These are phyloP conservation scores for Arctia plantaginis DNA, from an alignment of 2,888 invertebrate species.

Conservation along the genomic window DNA sequence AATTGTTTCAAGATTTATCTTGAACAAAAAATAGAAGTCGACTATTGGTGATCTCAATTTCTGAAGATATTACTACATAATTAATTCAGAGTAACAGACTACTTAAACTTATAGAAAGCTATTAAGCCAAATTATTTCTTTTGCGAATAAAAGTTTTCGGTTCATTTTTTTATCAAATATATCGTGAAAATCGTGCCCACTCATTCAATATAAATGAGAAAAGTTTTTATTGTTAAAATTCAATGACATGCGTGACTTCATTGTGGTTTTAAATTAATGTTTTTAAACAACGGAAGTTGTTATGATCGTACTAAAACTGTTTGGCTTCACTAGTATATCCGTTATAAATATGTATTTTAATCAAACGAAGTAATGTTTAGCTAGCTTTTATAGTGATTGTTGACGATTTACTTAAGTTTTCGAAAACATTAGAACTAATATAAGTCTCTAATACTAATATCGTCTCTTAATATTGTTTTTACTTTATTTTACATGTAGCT, in stretches of 20 bases:
- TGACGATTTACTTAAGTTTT: not conserved
- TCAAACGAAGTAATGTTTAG: not conserved
- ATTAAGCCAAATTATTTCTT: conserved; percentile 11
- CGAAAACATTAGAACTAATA: not conserved
- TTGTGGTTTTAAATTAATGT: not conserved
- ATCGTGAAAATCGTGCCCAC: conserved; percentile 51
- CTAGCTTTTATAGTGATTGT: not conserved
- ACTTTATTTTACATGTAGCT: not conserved
- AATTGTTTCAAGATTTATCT: not conserved
- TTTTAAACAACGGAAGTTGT: not conserved
- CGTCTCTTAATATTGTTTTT: not conserved
- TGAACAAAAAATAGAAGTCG: not conserved
- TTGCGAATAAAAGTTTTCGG: conserved; percentile 24
- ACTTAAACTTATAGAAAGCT: not conserved
- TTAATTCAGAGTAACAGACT: not conserved
- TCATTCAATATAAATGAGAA: conserved; percentile 52
- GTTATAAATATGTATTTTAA: not conserved
- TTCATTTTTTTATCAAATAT: conserved; percentile 43
- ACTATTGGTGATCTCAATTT: not conserved
- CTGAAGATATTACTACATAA: not conserved
- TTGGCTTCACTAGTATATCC: not conserved
- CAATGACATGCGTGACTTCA: conserved; percentile 5
- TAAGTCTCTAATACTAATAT: not conserved
- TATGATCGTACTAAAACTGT: not conserved
- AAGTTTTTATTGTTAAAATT: conserved; percentile 44